phyloP scores from a whole-genome alignment of 1,140 invertebrate species.

The Euwallacea fornicatus region DNA sequence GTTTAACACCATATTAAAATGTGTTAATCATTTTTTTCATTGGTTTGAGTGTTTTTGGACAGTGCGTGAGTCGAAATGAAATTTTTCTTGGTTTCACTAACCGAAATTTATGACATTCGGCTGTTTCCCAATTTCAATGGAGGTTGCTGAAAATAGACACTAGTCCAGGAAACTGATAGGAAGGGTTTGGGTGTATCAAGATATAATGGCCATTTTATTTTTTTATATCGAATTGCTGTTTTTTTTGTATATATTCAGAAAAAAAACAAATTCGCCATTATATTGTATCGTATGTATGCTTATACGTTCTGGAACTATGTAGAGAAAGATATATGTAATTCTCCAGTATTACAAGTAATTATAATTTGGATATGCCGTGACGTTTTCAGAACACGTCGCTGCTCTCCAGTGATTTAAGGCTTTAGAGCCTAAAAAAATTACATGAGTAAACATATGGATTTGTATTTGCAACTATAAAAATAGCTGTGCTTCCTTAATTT shows the following conservation, averaged over 20 bases:
- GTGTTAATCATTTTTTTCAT: no score
- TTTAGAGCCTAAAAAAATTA: slow-evolving; percentile 7
- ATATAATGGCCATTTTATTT: slow-evolving; percentile 27
- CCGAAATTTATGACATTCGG: no score
- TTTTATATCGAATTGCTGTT: slow-evolving; percentile 15
- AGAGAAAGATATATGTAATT: slow-evolving; percentile 13
- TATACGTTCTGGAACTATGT: slow-evolving; percentile 2
- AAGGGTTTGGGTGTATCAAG: neutral
- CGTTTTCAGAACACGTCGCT: neutral
- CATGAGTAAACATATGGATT: neutral
- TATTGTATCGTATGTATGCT: slow-evolving; percentile 22
- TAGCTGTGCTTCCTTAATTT: slow-evolving; percentile 33
- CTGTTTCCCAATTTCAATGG: no score
- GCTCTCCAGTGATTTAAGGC: slow-evolving; percentile 16
- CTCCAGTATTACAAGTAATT: slow-evolving; percentile 22
- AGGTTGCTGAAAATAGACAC: no score
- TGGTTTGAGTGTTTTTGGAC: no score
- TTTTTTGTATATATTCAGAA: slow-evolving; percentile 14
- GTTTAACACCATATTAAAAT: no score
- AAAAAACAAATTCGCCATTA: slow-evolving; percentile 3
- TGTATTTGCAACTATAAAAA: slow-evolving; percentile 19
- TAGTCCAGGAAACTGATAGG: no score
- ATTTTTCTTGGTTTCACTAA: no score
- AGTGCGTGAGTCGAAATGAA: no score
- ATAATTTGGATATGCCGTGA: slow-evolving; percentile 8